Evolutionary conservation across 2,113 vertebrate species (phyloP).

Genomic region (Phyllopteryx taeniolatus): DNA sequence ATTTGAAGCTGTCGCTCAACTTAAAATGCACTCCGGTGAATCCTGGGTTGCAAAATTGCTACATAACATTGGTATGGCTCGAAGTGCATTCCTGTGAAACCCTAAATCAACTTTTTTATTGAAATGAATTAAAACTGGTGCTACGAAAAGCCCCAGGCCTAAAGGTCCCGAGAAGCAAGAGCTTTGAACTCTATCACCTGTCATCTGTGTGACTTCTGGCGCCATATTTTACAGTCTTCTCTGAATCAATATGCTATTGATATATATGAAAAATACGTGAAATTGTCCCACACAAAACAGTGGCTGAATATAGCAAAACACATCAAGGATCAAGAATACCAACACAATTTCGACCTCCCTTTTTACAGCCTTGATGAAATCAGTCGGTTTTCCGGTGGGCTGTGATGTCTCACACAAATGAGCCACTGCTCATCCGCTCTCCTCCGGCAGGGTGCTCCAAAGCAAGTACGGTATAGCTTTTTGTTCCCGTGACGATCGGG

Average conservation of each 20-base stretch:
- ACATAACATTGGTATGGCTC: background rate
- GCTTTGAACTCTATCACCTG: slow-evolving; percentile 44
- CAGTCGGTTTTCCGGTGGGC: too few species aligned
- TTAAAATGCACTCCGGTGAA: background rate
- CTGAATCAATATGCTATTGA: slow-evolving; percentile 50
- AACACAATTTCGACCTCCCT: too few species aligned
- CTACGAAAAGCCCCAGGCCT: slow-evolving; percentile 27
- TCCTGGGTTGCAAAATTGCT: background rate
- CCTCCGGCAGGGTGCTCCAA: too few species aligned
- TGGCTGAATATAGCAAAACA: too few species aligned
- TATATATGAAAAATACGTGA: slow-evolving; percentile 14
- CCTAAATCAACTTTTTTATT: slow-evolving; percentile 4
- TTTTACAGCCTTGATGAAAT: too few species aligned
- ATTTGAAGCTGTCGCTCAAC: background rate
- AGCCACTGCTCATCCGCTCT: too few species aligned
- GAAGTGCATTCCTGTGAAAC: slow-evolving; percentile 18
- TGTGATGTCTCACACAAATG: too few species aligned
- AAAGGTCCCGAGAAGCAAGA: slow-evolving; percentile 20
- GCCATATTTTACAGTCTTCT: slow-evolving; percentile 10
- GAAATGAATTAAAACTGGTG: slow-evolving; percentile 30
- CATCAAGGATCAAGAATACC: too few species aligned
- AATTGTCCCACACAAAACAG: background rate
- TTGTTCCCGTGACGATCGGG: too few species aligned
- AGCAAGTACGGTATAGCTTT: too few species aligned
- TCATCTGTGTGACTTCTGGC: slow-evolving; percentile 28